A percentile compares a stretch with the other conserved stretches of the same genome.
phyloP scores from a whole-genome alignment of 2,797 vertebrate species.

The Anguilla obscura region DNA sequence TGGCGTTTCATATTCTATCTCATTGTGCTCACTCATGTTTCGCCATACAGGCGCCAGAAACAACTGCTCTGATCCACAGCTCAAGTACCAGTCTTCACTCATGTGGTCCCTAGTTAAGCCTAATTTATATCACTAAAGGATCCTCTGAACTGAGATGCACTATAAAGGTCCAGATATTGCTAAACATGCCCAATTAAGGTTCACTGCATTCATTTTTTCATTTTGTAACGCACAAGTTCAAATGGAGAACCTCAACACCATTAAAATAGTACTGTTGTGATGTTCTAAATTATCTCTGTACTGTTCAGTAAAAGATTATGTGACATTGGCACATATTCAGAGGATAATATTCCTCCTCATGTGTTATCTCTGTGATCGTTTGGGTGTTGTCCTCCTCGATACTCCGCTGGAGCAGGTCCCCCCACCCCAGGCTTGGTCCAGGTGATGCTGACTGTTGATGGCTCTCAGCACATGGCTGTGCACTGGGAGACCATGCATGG shows the following conservation, averaged over 20 bases:
- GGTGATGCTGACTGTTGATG: constrained; percentile 60
- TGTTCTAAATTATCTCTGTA: neutral
- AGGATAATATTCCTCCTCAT: neutral
- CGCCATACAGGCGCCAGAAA: neutral
- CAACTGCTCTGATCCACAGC: neutral
- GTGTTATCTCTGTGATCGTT: neutral
- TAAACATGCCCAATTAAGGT: neutral
- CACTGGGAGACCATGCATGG: constrained; percentile 74
- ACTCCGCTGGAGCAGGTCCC: constrained; percentile 72
- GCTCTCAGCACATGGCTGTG: constrained; percentile 61
- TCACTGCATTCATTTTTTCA: neutral
- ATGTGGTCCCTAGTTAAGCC: neutral
- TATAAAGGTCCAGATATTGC: neutral
- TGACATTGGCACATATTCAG: neutral
- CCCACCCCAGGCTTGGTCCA: constrained; percentile 65
- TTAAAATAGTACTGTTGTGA: neutral
- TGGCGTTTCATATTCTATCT: neutral
- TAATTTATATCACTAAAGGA: neutral
- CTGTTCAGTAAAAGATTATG: neutral
- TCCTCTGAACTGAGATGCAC: neutral
- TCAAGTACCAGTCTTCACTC: neutral
- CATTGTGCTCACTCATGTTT: constrained; percentile 5
- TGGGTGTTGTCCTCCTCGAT: neutral
- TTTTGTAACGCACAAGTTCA: neutral
- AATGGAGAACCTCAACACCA: neutral